These are phyloP conservation scores for Stenopsyche tienmushanensis DNA, from an alignment of 1,140 invertebrate species.

Conservation along the genomic window DNA sequence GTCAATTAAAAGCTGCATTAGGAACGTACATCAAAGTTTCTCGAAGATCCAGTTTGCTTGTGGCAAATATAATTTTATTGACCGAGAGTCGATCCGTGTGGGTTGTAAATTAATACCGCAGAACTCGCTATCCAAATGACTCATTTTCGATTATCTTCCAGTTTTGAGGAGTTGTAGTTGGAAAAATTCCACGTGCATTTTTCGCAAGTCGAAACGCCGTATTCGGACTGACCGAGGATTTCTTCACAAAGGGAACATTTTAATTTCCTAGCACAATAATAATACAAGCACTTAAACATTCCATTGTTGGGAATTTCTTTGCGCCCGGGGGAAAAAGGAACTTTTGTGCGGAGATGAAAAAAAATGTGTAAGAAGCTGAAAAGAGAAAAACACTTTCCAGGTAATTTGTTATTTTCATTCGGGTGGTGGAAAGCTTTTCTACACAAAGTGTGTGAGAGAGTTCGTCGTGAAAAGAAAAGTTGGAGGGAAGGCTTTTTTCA, in stretches of 20 bases:
- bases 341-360: constrained; percentile 20
- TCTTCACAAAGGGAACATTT: constrained; percentile 28
- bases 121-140: too few relatives aligned
- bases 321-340: constrained; percentile 22
- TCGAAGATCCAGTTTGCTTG: too few relatives aligned
- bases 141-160: too few relatives aligned
- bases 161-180: too few relatives aligned
- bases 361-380: constrained; percentile 26
- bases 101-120: too few relatives aligned
- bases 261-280: constrained; percentile 25
- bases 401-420: constrained; percentile 35
- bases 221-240: constrained; percentile 18
- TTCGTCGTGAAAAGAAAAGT: constrained; percentile 28
- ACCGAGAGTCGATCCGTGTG: too few relatives aligned
- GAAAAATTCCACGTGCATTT: neutral
- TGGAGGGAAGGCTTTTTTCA: constrained; percentile 26
- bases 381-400: constrained; percentile 33
- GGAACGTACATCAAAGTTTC: too few relatives aligned
- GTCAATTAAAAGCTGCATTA: too few relatives aligned
- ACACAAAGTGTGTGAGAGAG: constrained; percentile 10
- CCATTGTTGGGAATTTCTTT: constrained; percentile 31
- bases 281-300: constrained; percentile 29
- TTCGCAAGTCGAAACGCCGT: neutral
- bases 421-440: constrained; percentile 2
- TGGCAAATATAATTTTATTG: too few relatives aligned